Conservation (phyloP, 2,113 vertebrate species). For the Dryoscopus gambensis region DNA sequence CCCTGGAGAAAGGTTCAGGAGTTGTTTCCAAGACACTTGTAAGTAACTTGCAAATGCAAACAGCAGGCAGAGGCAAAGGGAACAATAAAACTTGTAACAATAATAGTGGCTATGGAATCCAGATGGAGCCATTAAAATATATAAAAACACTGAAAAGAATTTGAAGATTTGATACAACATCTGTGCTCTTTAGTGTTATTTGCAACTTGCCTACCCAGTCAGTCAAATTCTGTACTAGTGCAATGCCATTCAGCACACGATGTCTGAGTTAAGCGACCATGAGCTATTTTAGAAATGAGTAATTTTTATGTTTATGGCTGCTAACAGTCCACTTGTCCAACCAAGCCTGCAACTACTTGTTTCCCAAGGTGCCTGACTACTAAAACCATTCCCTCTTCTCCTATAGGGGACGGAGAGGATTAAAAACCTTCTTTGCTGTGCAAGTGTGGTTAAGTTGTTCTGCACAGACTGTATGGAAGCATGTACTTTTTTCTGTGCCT, state of each 20-base stretch:
- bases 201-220: neutral
- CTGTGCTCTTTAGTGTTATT: neutral
- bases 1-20: constrained; percentile 1
- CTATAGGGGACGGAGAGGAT: neutral
- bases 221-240: neutral
- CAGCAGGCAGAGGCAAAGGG: neutral
- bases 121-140: neutral
- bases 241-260: neutral
- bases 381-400: neutral
- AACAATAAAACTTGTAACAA: neutral
- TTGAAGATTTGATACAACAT: neutral
- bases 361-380: neutral
- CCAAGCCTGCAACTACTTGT: neutral
- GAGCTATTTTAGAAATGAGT: neutral
- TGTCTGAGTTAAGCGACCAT: neutral
- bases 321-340: neutral
- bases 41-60: constrained; percentile 12
- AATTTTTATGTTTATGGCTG: neutral
- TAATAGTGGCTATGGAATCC: neutral
- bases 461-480: neutral
- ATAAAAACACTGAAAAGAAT: neutral
- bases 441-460: neutral
- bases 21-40: neutral
- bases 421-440: neutral
- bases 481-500: neutral